Base-by-base conservation (phyloP, 1,140 invertebrate genomes). In the Hydropsyche tenuis region DNA sequence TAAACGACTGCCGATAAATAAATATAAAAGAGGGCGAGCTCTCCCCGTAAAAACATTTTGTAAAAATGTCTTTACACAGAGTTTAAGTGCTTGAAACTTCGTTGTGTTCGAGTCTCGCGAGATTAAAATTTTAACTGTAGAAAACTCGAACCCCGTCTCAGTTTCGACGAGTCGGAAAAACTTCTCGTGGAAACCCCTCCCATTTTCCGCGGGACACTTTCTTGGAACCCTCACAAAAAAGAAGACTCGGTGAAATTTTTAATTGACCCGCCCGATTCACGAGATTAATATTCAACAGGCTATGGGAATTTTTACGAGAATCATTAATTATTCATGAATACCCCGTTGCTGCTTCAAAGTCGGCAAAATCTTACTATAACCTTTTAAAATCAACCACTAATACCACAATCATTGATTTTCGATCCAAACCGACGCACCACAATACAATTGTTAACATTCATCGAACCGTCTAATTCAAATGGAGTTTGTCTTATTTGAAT, bases 61-160 rank as follows among this genome's bases (percentile, higher is more conserved):
- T 77, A 77, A 77, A 77, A 77, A 75, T 77, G 76, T 77, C 76
- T 74, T 77, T 77, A 75, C 69, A 74, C 73, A 72, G 30, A 37
- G 65, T 77, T 69, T 73, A 74, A 77, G 68, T 74, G 73, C 73
- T 74, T 37, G 51, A 77, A 77, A 77, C 53, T 77, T 77, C 65
- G 22, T 27, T 69, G 11, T 23, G 20, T 25, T 60, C 56, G 56
- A 18, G 73, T 77, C 76, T 75, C 76, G 56, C 73, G 76, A 77
- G 76, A 77, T 74, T 74, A 77, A 77, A 77, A 70, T 77, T 77
- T 77, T 77, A 77, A 77, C 73, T 77, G 76, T 53, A 51, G 70
- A 70, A 77, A 77, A 76, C 63, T 77, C 56, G 22, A 60, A 53
- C 48, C 48, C 48, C 46, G 63, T 48, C 46, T 69, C 51, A 1